Conservation (phyloP, 2,888 invertebrate species). For the Microctonus aethiopoides region DNA sequence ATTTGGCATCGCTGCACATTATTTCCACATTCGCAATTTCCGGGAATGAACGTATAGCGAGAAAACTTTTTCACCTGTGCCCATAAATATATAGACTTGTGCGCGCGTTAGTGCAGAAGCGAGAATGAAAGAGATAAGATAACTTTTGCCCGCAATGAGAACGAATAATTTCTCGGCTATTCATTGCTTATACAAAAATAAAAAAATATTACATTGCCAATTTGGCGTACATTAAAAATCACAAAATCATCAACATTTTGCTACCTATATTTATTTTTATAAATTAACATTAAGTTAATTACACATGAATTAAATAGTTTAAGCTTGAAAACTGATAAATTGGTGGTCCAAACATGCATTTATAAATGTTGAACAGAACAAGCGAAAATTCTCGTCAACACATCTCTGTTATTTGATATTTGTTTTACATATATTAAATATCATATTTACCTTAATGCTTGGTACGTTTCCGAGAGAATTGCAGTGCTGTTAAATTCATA, state of each 20-base stretch:
- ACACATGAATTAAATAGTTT: too few relatives aligned
- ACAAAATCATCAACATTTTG: too few relatives aligned
- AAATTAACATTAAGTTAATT: too few relatives aligned
- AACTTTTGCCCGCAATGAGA: conserved; percentile 20
- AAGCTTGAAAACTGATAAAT: neutral
- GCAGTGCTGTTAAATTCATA: neutral
- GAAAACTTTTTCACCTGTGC: conserved; percentile 22
- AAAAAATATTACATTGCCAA: conserved; percentile 14
- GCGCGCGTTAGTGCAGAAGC: neutral
- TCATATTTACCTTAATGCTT: too few relatives aligned
- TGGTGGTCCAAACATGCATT: neutral
- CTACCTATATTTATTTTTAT: too few relatives aligned
- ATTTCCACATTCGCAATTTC: conserved; percentile 11
- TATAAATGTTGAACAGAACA: too few relatives aligned
- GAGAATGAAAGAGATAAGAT: conserved; percentile 4
- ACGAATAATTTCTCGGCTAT: neutral
- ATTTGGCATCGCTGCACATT: conserved; percentile 17
- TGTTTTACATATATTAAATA: neutral
- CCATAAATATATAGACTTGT: conserved; percentile 19
- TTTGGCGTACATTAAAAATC: too few relatives aligned
- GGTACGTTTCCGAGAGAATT: too few relatives aligned
- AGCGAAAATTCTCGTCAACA: neutral
- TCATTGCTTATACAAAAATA: conserved; percentile 10
- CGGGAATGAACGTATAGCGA: neutral
- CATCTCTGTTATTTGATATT: neutral